These are phyloP conservation scores for Rhea pennata DNA, from an alignment of 2,113 vertebrate genomes.

Conservation along the genomic window DNA sequence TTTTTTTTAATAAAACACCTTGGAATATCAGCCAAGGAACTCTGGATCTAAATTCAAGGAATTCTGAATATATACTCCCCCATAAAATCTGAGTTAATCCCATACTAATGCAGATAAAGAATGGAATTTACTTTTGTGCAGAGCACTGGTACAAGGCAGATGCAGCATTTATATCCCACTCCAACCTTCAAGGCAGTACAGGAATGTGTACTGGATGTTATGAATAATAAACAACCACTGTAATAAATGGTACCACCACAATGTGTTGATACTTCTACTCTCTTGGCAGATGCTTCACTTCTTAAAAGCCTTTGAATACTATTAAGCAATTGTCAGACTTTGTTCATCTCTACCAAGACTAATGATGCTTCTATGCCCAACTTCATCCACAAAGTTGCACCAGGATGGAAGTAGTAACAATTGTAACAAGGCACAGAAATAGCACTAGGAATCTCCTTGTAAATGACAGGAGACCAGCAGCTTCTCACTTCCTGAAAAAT, in stretches of 20 bases:
- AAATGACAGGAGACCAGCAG: neutral
- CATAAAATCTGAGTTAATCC: neutral
- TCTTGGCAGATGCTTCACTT: neutral
- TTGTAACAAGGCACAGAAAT: neutral
- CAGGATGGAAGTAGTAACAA: neutral
- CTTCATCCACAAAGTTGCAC: neutral
- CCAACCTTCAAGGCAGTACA: neutral
- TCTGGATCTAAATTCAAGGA: conserved; percentile 49
- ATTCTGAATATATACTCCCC: neutral
- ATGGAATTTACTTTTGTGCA: neutral
- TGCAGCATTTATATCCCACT: neutral
- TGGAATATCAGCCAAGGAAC: neutral
- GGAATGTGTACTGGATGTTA: neutral
- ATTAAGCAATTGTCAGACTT: neutral
- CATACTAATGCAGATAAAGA: neutral
- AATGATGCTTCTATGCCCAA: neutral
- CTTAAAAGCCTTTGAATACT: neutral
- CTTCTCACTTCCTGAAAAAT: neutral
- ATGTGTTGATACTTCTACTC: neutral
- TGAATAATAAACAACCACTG: neutral
- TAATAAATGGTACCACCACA: neutral
- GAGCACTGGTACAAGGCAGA: neutral
- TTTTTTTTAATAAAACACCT: neutral
- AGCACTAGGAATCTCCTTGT: neutral
- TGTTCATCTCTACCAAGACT: neutral